phyloP scores from a whole-genome alignment of 2,113 vertebrate genomes.

The Galeopterus variegatus region DNA sequence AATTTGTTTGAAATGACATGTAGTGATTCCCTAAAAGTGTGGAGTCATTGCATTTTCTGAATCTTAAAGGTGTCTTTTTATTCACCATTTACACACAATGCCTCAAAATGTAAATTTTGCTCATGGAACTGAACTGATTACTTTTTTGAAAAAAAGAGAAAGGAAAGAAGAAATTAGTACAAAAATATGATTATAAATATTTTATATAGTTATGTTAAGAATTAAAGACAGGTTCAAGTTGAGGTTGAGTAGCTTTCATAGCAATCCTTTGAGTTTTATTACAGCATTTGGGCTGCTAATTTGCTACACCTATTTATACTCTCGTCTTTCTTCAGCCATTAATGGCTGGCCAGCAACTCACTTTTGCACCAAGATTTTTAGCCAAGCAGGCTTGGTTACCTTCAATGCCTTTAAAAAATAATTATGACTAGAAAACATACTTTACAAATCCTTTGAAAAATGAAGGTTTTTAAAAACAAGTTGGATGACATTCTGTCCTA shows the following conservation, averaged over 20 bases:
- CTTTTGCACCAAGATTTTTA: neutral
- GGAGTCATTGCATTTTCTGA: neutral
- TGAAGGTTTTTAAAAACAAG: conserved; percentile 32
- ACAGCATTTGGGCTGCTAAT: neutral
- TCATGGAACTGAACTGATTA: neutral
- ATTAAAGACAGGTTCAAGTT: conserved; percentile 52
- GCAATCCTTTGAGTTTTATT: neutral
- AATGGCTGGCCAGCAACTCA: neutral
- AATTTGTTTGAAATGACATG: conserved; percentile 31
- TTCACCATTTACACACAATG: neutral
- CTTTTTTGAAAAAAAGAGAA: neutral
- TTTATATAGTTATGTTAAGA: neutral
- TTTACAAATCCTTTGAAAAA: conserved; percentile 7
- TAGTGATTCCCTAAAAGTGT: neutral
- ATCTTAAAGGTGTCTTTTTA: neutral
- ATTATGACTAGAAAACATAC: neutral
- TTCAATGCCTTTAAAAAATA: conserved; percentile 26
- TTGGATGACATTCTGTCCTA: neutral
- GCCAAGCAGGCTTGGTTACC: neutral
- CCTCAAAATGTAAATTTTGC: conserved; percentile 36
- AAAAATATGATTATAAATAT: conserved; percentile 46
- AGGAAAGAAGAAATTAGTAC: neutral
- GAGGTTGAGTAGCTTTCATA: neutral
- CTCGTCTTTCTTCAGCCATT: conserved; percentile 4
- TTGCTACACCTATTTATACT: neutral